Base-by-base conservation (phyloP, 2,888 invertebrate species). In the Seira musarum region DNA sequence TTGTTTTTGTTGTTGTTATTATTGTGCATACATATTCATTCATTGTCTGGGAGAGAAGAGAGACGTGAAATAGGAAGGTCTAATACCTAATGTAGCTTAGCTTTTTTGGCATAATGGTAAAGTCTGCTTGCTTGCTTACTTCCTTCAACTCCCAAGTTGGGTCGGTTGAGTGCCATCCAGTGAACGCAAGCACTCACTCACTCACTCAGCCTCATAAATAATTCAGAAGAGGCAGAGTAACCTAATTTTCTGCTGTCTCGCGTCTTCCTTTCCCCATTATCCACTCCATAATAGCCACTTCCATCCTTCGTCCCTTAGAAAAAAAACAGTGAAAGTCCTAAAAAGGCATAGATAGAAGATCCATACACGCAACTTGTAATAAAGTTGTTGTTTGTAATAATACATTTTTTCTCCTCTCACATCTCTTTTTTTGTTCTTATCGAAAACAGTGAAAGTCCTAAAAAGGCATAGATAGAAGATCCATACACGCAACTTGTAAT, bases 211-310 rank as follows among this genome's bases (percentile, higher is more conserved):
- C 83, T 83, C 83, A 83, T 83, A 83, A 83, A 83, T 83, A 82
- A 83, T 83, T 83, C 82, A 83, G 77, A 82, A 83, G 82, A 74
- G 73, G 74, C 80, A 76, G 74, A 83, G 80, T 83, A 83, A 83
- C 83, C 83, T 83, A 83, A 83, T 83, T 83, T 83, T 83, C 83
- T 83, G 82, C 82, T 83, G 83, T 83, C 83, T 83, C 82, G 81
- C 81, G 73, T 82, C 82, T 83, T 82, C 82, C 81, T 83, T 77
- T 80, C 77, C 81, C 77, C 76, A 83, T 83, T 83, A 83, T 77
- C 81, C 72, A 72, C 73, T 75, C 74, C 70, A 74, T 80, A 74
- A 79, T 79, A 70, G 77, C 77, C 77, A 77, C 77, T 77, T 77
- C 77, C 77, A 77, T 77, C 65, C 70, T 72, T 25, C 74, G 61